Percentiles rank a stretch among this genome's conserved stretches.
Conservation (phyloP, 2,113 vertebrate species). For the Sarotherodon lohbergeri region DNA sequence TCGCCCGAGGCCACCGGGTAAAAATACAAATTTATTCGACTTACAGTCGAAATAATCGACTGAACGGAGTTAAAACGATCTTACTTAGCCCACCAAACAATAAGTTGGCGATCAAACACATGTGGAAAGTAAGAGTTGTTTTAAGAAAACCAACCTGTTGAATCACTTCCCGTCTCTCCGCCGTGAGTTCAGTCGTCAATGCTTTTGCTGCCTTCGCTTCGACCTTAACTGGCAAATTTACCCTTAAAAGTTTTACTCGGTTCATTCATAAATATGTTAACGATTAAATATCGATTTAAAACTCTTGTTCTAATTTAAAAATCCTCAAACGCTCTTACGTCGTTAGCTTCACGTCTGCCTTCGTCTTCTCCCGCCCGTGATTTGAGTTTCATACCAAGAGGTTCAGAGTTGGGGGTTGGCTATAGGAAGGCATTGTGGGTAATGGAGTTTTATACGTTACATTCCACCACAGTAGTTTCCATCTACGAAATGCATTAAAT, state of each 20-base stretch:
- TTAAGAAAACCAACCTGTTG: slow-evolving; percentile 33
- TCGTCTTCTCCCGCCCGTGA: slow-evolving; percentile 60
- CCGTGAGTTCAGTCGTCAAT: neutral
- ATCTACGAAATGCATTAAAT: neutral
- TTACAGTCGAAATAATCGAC: rapidly evolving
- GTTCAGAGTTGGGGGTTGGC: slow-evolving; percentile 2
- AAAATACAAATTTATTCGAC: neutral
- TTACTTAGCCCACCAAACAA: no score
- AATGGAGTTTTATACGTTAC: slow-evolving; percentile 15
- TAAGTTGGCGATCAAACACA: neutral
- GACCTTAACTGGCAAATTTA: neutral
- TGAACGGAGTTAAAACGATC: neutral
- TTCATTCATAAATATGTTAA: neutral
- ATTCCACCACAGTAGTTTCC: neutral
- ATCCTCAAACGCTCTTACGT: neutral
- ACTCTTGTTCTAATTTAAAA: neutral
- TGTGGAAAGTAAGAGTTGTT: neutral
- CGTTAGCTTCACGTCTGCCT: neutral
- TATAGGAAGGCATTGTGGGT: slow-evolving; percentile 26
- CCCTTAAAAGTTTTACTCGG: rapidly evolving
- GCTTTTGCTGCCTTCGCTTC: neutral
- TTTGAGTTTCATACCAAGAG: slow-evolving; percentile 48
- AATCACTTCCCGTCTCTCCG: slow-evolving; percentile 11
- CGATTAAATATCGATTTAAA: neutral
- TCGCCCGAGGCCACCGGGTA: neutral